Percentiles rank a stretch among this genome's conserved stretches.
Evolutionary conservation across 1,140 invertebrate genomes (phyloP).

Genomic region (Thrips palmi): DNA sequence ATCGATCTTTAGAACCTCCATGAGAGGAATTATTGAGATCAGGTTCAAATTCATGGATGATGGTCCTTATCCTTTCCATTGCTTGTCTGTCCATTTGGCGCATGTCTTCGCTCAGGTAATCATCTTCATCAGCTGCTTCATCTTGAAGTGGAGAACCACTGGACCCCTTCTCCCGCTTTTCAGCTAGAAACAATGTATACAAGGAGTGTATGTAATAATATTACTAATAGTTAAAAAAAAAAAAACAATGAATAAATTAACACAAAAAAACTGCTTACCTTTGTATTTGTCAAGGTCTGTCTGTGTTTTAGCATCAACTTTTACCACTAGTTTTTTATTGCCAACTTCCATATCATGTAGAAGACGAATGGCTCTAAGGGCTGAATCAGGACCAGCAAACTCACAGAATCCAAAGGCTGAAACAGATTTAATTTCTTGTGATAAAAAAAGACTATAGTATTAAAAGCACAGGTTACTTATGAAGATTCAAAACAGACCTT

Average conservation of each 20-base stretch:
- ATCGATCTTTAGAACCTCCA: too few relatives aligned
- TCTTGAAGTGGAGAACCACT: constrained; percentile 37
- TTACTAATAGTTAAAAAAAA: constrained; percentile 1
- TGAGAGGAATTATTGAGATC: constrained; percentile 58
- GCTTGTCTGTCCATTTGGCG: constrained; percentile 50
- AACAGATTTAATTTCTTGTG: constrained; percentile 9
- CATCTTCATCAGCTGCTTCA: constrained; percentile 36
- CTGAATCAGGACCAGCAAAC: constrained; percentile 84
- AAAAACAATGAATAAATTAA: neutral
- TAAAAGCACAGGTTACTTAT: neutral
- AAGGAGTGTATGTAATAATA: constrained; percentile 7
- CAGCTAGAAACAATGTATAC: constrained; percentile 23
- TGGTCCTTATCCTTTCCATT: constrained; percentile 51
- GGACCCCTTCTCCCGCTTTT: constrained; percentile 34
- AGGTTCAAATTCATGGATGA: constrained; percentile 62
- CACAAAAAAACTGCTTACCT: constrained; percentile 16
- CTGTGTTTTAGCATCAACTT: constrained; percentile 97
- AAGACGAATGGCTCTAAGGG: constrained; percentile 79
- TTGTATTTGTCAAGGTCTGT: constrained; percentile 85
- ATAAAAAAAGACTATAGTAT: neutral
- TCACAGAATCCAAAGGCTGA: constrained; percentile 96
- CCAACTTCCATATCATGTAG: constrained; percentile 88
- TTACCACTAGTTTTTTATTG: constrained; percentile 84
- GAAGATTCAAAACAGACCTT: constrained; percentile 33
- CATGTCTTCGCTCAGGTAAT: constrained; percentile 67